Evolutionary conservation across 2,797 vertebrate species (phyloP), one percentile per base, ranked within the genome.

Genomic region (Chiroxiphia lanceolata): DNA sequence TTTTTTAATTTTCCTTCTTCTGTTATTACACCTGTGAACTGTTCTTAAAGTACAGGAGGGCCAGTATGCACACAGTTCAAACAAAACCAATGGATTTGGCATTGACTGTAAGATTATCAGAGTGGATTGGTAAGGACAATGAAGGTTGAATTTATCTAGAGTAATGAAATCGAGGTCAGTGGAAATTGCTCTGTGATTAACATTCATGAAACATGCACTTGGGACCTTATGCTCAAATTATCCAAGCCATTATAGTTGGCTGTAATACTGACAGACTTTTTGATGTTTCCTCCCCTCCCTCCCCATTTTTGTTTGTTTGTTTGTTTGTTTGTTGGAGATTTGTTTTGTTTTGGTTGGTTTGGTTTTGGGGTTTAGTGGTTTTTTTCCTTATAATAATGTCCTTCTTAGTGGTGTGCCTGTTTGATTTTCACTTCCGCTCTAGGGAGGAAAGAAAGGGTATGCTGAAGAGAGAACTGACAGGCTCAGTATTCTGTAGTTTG

Each of bases 211-310:
- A 45, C 3, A 15, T 20, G 3, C 20, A 26, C 7, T 45, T 64
- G 15, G 13, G 8, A 48, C 3, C 10, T 88, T 40, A 17, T 56
- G 8, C 40, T 74, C 33, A 57, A 69, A 57, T 36, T 45, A 53
- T 40, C 1, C 27, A 70, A 19, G 2, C 7, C 8, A 13, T 51
- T 65, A 15, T 3, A 44, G 1, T 2, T 33, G 23, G 2, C 11
- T 0, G 0, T 36, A 51, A 31, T 51, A 19, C 14, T 19, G 23
- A 38, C 4, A 29, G 8, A 29, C 1, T 19, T 20, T 23, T 38
- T n/a, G 1, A 6, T 9, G 17, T 29, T 15, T 3, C 6, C 2
- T 12, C 13, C 23, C 14, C 26, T 10, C 3, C 7, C 10, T 9
- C 40, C 5, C 53, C 6, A 17, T 4, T 12, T 16, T 33, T 26